Conservation (phyloP, 2,888 invertebrate genomes). For the Andrena haemorrhoa region DNA sequence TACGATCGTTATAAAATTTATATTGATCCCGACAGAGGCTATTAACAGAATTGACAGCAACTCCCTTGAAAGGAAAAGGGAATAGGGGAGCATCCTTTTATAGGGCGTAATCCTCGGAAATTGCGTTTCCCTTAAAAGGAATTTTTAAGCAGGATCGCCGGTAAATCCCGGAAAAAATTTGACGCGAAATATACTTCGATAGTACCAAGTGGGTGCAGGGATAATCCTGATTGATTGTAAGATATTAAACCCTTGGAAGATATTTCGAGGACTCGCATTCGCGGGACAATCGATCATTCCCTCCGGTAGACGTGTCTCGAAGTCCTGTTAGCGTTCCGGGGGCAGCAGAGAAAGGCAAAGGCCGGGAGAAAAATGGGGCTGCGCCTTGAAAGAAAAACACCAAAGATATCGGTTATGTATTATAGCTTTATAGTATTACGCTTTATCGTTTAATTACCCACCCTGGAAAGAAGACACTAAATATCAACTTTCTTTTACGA, state of each 20-base stretch:
- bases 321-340: slow-evolving; percentile 37
- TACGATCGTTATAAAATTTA: too few relatives aligned
- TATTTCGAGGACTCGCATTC: slow-evolving; percentile 33
- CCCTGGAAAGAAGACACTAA: background rate
- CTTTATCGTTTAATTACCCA: background rate
- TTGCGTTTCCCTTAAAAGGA: background rate
- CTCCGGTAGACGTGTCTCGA: slow-evolving; percentile 40
- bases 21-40: too few relatives aligned
- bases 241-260: slow-evolving; percentile 31
- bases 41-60: background rate
- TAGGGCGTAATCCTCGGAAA: background rate
- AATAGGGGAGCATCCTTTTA: background rate
- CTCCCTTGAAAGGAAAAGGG: background rate
- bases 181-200: background rate
- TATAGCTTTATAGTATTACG: too few relatives aligned
- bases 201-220: slow-evolving; percentile 5
- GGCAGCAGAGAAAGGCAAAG: background rate
- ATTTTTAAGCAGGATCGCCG: background rate
- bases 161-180: background rate
- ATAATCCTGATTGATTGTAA: slow-evolving; percentile 41
- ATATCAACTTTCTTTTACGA: background rate
- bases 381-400: background rate
- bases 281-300: slow-evolving; percentile 48
- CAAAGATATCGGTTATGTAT: slow-evolving; percentile 17
- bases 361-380: slow-evolving; percentile 35